Evolutionary conservation across 2,797 vertebrate genomes (phyloP).

Genomic region (Cyclura pinguis): DNA sequence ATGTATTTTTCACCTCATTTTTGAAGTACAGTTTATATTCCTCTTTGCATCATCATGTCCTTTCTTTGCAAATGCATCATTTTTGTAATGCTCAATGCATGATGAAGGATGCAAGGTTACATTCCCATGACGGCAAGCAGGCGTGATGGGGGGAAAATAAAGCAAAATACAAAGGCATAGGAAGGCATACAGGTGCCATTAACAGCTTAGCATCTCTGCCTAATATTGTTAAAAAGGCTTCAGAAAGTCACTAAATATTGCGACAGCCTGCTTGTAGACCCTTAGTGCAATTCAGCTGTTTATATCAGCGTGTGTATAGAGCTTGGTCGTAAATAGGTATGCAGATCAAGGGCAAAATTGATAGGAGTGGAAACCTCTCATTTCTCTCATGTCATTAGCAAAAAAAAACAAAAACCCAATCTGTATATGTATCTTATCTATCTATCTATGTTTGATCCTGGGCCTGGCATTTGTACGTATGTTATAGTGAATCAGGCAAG

Average conservation of each 20-base stretch:
- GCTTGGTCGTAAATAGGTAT: too few relatives aligned
- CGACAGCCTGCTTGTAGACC: background rate
- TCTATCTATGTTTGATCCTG: background rate
- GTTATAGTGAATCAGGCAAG: background rate
- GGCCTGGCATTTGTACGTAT: background rate
- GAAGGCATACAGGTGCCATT: background rate
- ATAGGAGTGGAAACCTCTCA: background rate
- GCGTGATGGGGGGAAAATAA: background rate
- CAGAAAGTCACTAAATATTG: background rate
- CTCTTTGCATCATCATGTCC: background rate
- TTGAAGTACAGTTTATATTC: background rate
- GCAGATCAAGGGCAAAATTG: accelerated
- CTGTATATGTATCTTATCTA: background rate
- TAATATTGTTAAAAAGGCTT: background rate
- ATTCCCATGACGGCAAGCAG: background rate
- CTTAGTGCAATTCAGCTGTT: background rate
- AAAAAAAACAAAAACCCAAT: background rate
- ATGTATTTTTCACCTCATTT: conserved; percentile 79
- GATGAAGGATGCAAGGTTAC: background rate
- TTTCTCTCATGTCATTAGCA: conserved; percentile 11
- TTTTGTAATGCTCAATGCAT: conserved; percentile 14
- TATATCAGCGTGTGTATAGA: too few relatives aligned
- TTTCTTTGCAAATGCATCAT: conserved; percentile 4
- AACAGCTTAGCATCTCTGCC: background rate
- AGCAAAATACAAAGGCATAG: background rate